A percentile compares a stretch with the other conserved stretches of the same genome.
These are phyloP conservation scores for Palythoa heliodiscus DNA, from an alignment of 92 coral and sea anemone genomes.

Conservation along the genomic window DNA sequence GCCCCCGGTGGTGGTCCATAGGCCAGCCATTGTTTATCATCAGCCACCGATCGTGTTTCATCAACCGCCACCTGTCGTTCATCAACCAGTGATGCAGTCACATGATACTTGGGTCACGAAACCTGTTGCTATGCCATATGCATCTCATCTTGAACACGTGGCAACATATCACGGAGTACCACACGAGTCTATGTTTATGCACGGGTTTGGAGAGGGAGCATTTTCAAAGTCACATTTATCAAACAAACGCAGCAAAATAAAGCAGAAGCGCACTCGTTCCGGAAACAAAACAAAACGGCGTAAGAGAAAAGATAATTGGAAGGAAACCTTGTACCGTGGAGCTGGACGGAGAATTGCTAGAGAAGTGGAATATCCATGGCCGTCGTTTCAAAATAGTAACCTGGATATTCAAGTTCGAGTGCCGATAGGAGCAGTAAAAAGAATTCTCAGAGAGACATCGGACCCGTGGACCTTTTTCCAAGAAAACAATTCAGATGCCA, in stretches of 20 bases:
- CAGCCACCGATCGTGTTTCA: constrained; percentile 96
- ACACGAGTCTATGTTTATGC: constrained; percentile 78
- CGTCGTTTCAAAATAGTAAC: constrained; percentile 18
- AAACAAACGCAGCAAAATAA: constrained; percentile 38
- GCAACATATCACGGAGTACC: constrained; percentile 91
- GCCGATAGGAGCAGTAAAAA: constrained; percentile 28
- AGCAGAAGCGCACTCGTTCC: background rate
- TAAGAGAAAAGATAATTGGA: constrained; percentile 39
- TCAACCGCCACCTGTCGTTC: constrained; percentile 97
- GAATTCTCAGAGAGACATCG: constrained; percentile 21
- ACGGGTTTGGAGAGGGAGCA: constrained; percentile 76
- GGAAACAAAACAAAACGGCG: background rate
- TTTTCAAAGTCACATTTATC: constrained; percentile 84
- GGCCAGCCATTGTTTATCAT: constrained; percentile 99
- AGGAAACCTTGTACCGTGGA: constrained; percentile 50
- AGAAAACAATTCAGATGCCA: constrained; percentile 16
- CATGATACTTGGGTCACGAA: constrained; percentile 91
- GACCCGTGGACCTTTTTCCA: constrained; percentile 21
- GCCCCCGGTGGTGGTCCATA: constrained; percentile 98
- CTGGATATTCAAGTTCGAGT: background rate
- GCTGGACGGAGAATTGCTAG: constrained; percentile 35
- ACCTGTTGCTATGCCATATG: constrained; percentile 73
- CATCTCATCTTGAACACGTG: constrained; percentile 67
- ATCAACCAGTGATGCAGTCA: constrained; percentile 86
- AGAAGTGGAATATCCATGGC: constrained; percentile 28